Percentiles rank a stretch among this genome's conserved stretches.
Evolutionary conservation across 1,140 invertebrate species (phyloP).

Genomic region (Leguminivora glycinivorella): DNA sequence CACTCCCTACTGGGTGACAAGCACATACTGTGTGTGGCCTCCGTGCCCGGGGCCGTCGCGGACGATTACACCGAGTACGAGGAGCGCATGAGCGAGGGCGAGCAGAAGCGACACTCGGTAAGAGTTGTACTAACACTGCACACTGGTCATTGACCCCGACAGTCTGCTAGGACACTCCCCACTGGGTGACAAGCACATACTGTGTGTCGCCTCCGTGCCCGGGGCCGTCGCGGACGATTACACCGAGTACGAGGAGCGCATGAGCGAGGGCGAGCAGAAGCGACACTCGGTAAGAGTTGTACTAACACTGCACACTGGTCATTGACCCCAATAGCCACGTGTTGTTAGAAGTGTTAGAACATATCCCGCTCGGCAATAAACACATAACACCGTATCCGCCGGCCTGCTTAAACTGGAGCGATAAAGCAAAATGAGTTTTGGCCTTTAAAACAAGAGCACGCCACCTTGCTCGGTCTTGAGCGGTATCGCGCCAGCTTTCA

Average conservation of each 20-base stretch:
- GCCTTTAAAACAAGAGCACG: too few relatives aligned
- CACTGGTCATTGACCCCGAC: conserved; percentile 80
- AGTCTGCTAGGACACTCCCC: too few relatives aligned
- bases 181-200: conserved; percentile 94
- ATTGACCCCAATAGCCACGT: conserved; percentile 85
- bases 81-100: conserved; percentile 50
- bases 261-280: conserved; percentile 47
- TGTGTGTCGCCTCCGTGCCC: conserved; percentile 96
- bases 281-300: conserved; percentile 47
- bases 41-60: conserved; percentile 90
- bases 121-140: conserved; percentile 24
- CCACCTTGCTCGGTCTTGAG: too few relatives aligned
- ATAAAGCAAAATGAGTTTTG: too few relatives aligned
- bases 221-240: conserved; percentile 86
- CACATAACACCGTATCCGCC: too few relatives aligned
- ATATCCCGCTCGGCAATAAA: conserved; percentile 95
- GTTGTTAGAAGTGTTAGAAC: too few relatives aligned
- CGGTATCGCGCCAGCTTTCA: too few relatives aligned
- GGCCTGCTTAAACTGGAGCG: too few relatives aligned
- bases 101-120: conserved; percentile 55
- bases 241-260: conserved; percentile 68
- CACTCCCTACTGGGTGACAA: conserved; percentile 96
- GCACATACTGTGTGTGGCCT: conserved; percentile 96
- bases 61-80: conserved; percentile 80
- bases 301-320: background rate